Conservation (phyloP, 2,113 vertebrate genomes). For the Spea multiplicata region DNA sequence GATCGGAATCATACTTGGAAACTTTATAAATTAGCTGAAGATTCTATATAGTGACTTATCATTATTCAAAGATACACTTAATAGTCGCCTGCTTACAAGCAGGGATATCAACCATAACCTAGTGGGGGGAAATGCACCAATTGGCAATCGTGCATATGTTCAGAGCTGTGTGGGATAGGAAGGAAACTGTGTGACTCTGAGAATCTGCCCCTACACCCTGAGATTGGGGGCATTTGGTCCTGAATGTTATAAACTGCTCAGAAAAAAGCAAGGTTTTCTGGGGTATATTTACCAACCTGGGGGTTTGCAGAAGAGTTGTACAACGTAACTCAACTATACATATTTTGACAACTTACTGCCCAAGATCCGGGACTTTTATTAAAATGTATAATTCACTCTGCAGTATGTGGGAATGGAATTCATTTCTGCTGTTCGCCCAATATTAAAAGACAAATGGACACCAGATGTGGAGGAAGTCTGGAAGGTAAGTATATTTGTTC, state of each 20-base stretch:
- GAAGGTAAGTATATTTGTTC: conserved; percentile 36
- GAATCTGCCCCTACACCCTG: too few species aligned
- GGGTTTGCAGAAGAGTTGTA: too few species aligned
- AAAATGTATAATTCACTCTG: background rate
- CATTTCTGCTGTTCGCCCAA: conserved; percentile 46
- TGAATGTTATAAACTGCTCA: too few species aligned
- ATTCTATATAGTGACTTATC: background rate
- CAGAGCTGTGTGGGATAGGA: background rate
- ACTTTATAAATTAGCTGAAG: too few species aligned
- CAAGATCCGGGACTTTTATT: background rate
- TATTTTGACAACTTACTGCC: background rate
- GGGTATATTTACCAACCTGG: too few species aligned
- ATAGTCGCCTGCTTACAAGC: too few species aligned
- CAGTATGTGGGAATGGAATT: conserved; percentile 52
- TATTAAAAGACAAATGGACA: conserved; percentile 52
- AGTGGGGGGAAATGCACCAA: background rate
- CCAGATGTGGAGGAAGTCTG: conserved; percentile 47
- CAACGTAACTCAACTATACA: too few species aligned
- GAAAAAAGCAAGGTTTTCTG: too few species aligned
- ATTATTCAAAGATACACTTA: too few species aligned
- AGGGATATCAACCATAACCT: too few species aligned
- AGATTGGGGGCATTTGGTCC: too few species aligned
- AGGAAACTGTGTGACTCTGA: background rate
- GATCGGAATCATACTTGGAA: background rate
- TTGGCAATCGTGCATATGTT: background rate